phyloP scores from a whole-genome alignment of 2,888 invertebrate species.

The Acrobasis repandana region DNA sequence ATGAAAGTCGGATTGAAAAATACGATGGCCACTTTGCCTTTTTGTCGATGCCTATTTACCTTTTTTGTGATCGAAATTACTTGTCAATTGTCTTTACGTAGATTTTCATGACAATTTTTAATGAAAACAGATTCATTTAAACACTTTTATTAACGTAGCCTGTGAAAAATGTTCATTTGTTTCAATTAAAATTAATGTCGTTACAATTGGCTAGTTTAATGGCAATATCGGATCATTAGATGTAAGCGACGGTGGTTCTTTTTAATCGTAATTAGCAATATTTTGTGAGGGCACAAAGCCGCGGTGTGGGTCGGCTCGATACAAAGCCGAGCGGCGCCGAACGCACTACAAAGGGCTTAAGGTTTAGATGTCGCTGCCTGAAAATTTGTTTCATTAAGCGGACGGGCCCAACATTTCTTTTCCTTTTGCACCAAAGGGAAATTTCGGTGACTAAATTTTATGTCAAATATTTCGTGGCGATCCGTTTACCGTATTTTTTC shows the following conservation, averaged over 20 bases:
- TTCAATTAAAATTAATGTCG: conserved; percentile 26
- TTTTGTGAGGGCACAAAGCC: conserved; percentile 71
- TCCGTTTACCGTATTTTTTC: conserved; percentile 58
- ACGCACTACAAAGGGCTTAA: conserved; percentile 76
- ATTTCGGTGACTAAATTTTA: conserved; percentile 56
- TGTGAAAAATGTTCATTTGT: not conserved
- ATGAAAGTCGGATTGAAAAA: conserved; percentile 23
- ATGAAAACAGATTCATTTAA: too few relatives aligned
- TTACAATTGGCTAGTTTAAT: conserved; percentile 26
- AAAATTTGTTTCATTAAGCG: conserved; percentile 80
- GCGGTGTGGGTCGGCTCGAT: conserved; percentile 41
- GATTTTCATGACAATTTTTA: not conserved
- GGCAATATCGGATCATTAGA: conserved; percentile 13
- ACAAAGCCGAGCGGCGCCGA: conserved; percentile 53
- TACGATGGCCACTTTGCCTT: conserved; percentile 14
- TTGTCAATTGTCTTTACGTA: not conserved
- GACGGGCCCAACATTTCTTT: conserved; percentile 68
- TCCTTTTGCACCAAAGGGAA: conserved; percentile 54
- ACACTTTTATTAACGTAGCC: too few relatives aligned
- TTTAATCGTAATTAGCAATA: conserved; percentile 77
- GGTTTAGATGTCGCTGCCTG: conserved; percentile 75
- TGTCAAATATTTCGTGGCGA: conserved; percentile 60
- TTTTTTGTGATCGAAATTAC: conserved; percentile 1
- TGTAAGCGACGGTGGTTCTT: conserved; percentile 47
- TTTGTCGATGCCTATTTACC: conserved; percentile 7